These are phyloP conservation scores for Arvicola amphibius DNA, from an alignment of 2,797 vertebrate species.

Conservation along the genomic window DNA sequence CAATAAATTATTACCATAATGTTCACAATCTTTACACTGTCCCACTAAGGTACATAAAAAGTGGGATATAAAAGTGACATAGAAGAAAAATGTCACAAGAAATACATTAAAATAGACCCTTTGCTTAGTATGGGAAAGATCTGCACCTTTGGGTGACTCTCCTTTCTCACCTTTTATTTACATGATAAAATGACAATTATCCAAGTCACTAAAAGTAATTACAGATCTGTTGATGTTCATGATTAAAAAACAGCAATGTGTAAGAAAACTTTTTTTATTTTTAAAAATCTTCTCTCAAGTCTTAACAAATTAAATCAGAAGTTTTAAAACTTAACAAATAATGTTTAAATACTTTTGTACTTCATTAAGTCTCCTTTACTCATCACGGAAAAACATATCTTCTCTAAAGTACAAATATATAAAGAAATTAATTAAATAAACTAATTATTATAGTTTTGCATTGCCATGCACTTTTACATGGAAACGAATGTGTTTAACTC, in stretches of 20 bases:
- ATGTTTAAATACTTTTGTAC: neutral
- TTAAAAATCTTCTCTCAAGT: slow-evolving; percentile 47
- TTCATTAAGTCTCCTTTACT: slow-evolving; percentile 23
- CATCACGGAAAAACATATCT: neutral
- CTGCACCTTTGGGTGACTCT: slow-evolving; percentile 61
- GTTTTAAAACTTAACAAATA: slow-evolving; percentile 47
- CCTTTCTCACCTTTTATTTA: slow-evolving; percentile 59
- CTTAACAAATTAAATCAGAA: slow-evolving; percentile 41
- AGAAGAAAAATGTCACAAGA: slow-evolving; percentile 66
- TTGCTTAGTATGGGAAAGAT: slow-evolving; percentile 44
- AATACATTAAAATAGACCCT: slow-evolving; percentile 61
- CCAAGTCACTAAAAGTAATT: slow-evolving; percentile 75
- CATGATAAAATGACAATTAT: slow-evolving; percentile 70
- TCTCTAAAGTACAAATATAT: slow-evolving; percentile 24
- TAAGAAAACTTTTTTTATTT: slow-evolving; percentile 56
- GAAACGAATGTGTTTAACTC: slow-evolving; percentile 10
- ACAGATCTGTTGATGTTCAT: slow-evolving; percentile 22
- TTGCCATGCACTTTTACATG: slow-evolving; percentile 62
- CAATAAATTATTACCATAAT: slow-evolving; percentile 77
- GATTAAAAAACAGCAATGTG: slow-evolving; percentile 66
- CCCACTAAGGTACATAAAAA: slow-evolving; percentile 46
- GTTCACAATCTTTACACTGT: slow-evolving; percentile 62
- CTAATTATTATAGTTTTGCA: slow-evolving; percentile 45
- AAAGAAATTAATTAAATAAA: slow-evolving; percentile 20
- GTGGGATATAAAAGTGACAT: slow-evolving; percentile 63